phyloP scores from a whole-genome alignment of 2,797 vertebrate species.

The Parauchenoglanis punctatus region DNA sequence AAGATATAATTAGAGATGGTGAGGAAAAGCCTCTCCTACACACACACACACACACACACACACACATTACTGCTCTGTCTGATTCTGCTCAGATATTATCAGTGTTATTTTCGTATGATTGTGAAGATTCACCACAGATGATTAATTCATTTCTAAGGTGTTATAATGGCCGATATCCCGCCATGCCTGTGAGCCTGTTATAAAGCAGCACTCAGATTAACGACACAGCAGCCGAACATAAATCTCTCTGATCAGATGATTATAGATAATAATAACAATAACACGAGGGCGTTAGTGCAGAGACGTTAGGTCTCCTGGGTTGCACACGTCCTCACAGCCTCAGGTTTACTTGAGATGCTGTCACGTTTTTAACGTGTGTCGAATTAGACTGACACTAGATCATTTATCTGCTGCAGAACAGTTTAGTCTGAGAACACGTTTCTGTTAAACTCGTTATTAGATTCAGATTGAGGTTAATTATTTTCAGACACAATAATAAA shows the following conservation, averaged over 20 bases:
- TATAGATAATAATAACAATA: no score
- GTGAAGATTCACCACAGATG: background rate
- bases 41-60: slow-evolving; percentile 28
- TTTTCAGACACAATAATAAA: background rate
- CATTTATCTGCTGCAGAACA: no score
- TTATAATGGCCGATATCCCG: background rate
- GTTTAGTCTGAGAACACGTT: no score
- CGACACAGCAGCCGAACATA: background rate
- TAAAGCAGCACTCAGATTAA: background rate
- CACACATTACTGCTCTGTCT: background rate
- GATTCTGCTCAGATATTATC: background rate
- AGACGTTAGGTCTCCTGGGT: no score
- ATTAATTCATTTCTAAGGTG: background rate
- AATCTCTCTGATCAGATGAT: background rate
- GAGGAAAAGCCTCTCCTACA: slow-evolving; percentile 92
- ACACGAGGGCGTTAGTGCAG: no score
- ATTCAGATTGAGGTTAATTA: no score
- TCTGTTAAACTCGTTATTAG: no score
- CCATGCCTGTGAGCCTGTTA: background rate
- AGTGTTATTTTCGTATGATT: background rate
- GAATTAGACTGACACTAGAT: no score
- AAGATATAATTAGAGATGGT: slow-evolving; percentile 98
- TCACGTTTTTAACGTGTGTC: no score
- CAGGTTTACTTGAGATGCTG: no score
- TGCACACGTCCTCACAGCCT: no score